phyloP scores from a whole-genome alignment of 1,140 invertebrate genomes.

The Planococcus citri region DNA sequence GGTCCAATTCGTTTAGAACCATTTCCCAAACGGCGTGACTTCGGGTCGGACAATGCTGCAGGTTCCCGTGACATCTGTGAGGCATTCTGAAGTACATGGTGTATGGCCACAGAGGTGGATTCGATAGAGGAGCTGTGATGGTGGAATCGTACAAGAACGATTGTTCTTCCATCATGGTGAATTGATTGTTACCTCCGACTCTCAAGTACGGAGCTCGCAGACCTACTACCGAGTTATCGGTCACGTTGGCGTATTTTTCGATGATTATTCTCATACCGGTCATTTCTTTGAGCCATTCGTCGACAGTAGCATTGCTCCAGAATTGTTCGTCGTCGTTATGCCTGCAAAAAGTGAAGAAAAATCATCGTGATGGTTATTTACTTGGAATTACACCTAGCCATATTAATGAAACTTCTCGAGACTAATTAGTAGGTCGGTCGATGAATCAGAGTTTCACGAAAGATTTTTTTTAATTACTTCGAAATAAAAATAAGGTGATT shows the following conservation, averaged over 20 bases:
- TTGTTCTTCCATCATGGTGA: slow-evolving; percentile 96
- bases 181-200: slow-evolving; percentile 91
- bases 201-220: slow-evolving; percentile 83
- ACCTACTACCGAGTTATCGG: slow-evolving; percentile 87
- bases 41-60: slow-evolving; percentile 83
- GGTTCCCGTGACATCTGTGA: slow-evolving; percentile 85
- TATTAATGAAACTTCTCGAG: too few species aligned
- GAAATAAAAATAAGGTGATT: too few species aligned
- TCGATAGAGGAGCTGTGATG: slow-evolving; percentile 81
- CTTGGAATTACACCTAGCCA: too few species aligned
- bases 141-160: slow-evolving; percentile 92
- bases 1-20: slow-evolving; percentile 93
- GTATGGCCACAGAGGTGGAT: slow-evolving; percentile 91
- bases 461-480: too few species aligned
- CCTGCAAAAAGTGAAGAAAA: slow-evolving; percentile 37
- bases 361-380: too few species aligned
- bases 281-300: slow-evolving; percentile 95
- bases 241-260: slow-evolving; percentile 84
- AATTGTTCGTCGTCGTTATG: slow-evolving; percentile 87
- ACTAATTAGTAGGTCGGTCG: too few species aligned
- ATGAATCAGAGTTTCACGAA: too few species aligned
- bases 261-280: slow-evolving; percentile 85
- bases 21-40: slow-evolving; percentile 92
- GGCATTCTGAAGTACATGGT: slow-evolving; percentile 97
- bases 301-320: slow-evolving; percentile 85